Evolutionary conservation across 2,888 invertebrate genomes (phyloP), one percentile per base, ranked within the genome.

Genomic region (Cacoxenus indagator): DNA sequence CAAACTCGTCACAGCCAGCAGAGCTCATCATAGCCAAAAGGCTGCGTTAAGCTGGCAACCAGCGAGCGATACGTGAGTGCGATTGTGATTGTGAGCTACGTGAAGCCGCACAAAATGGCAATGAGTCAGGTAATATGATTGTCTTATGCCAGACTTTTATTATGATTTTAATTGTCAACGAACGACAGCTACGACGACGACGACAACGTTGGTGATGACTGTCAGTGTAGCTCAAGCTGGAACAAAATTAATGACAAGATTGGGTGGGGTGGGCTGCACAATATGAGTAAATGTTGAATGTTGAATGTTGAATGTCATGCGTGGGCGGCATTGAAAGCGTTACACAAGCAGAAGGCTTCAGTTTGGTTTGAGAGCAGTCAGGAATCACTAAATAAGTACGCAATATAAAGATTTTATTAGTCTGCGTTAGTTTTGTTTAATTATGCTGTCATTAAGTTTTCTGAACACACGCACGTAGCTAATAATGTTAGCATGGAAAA

Each of bases 381-480:
- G 27, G 61, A 62, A 62, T 62, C 61, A 62, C 43, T 62, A 62
- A 62, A 62, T 62, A 62, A 62, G 61, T 70, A 67, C 67, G 76
- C 71, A 74, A 73, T 70, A 74, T 70, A 71, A 74, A 72, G 70
- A 77, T 80, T 80, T 80, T 78, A 80, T 80, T 78, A 81, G 82
- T 76, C 78, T 75, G 71, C 74, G 78, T 80, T 80, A 77, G 80
- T 75, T 78, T 78, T 75, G 78, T 76, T 81, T 81, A 81, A 79
- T 81, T 81, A 79, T 79, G 82, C 78, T 77, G 78, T 80, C 80
- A 78, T 80, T 80, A 80, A 80, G 74, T 72, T 77, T 78, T 76
- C 72, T 72, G 69, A 70, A 73, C 72, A 75, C 72, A 57, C 31
- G 59, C 37, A 26, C 43, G n/a, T n/a, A n/a, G n/a, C n/a, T n/a